Conservation (phyloP, 2,888 invertebrate genomes). For the Helleia helle region DNA sequence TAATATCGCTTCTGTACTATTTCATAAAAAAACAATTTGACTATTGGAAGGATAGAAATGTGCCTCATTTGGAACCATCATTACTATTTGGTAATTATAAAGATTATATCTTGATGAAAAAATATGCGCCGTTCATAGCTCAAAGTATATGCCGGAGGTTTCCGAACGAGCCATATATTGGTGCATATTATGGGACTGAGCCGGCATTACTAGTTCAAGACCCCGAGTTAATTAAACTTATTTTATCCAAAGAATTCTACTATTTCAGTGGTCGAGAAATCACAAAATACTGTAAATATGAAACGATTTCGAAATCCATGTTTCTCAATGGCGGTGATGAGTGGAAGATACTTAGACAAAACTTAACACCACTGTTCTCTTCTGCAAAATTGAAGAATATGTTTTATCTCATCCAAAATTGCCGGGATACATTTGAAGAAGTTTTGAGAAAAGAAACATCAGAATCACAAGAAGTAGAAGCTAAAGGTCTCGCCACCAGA, state of each 20-base stretch:
- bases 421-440: conserved; percentile 30
- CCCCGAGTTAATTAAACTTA: conserved; percentile 37
- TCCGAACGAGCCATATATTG: conserved; percentile 37
- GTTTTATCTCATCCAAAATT: conserved; percentile 42
- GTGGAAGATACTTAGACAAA: conserved; percentile 48
- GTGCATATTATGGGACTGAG: conserved; percentile 43
- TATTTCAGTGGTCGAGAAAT: conserved; percentile 44
- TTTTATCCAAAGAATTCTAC: conserved; percentile 45
- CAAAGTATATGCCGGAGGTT: conserved; percentile 35
- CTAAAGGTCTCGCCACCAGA: conserved; percentile 28
- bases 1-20: conserved; percentile 17
- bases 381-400: conserved; percentile 50
- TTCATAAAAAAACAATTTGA: conserved; percentile 26
- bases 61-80: conserved; percentile 30
- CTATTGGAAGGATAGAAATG: conserved; percentile 40
- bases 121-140: conserved; percentile 24
- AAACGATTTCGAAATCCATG: conserved; percentile 32
- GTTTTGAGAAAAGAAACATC: conserved; percentile 28
- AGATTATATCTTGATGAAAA: conserved; percentile 31
- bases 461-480: conserved; percentile 25
- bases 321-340: conserved; percentile 39
- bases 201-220: conserved; percentile 42
- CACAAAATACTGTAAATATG: conserved; percentile 31
- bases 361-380: conserved; percentile 44
- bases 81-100: conserved; percentile 43